Evolutionary conservation across 2,113 vertebrate species (phyloP), one percentile per base, ranked within the genome.

Genomic region (Eonycteris spelaea): DNA sequence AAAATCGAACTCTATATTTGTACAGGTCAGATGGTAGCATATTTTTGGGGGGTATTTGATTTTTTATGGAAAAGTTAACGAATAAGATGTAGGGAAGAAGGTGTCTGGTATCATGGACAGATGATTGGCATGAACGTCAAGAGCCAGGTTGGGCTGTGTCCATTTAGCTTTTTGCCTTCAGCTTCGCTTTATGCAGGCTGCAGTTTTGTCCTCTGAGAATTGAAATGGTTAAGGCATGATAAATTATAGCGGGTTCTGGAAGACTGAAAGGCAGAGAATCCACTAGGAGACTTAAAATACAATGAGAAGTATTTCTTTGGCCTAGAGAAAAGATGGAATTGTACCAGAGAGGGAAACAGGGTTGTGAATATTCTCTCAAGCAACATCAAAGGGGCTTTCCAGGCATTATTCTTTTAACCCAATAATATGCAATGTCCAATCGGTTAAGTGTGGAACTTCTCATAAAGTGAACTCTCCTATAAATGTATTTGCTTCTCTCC

Each of bases 181-280:
- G 19, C 38, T 96, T 91, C 51, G 26, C 53, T 74, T 86, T 78
- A 19, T 43, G 30, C 19, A 68, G n/a, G 28, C 30, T 61, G 6
- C 18, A 40, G 24, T 71, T 59, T 88, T 95, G 5, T 71, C 26
- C 68, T 89, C 45, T n/a, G 82, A 45, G 19, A 57, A 94, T 92
- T 87, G 82, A 87, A 71, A 87, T 80, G 55, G 7, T 87, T 77
- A 97, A 87, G 18, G 59, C 45, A 80, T 24, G 87, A 90, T 93
- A 80, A 95, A 67, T 92, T 85, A 77, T 65, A 82, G 35, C 84
- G 22, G 9, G 14, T 55, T 43, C 9, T 57, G 35, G 48, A 97
- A 94, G 51, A 65, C n/a, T 88, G 40, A 88, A 73, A 92, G 19
- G 19, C 28, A 79, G 22, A 71, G 6, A 75, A 74, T 12, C 15